phyloP scores from a whole-genome alignment of 1,140 invertebrate genomes.

The Plodia interpunctella region DNA sequence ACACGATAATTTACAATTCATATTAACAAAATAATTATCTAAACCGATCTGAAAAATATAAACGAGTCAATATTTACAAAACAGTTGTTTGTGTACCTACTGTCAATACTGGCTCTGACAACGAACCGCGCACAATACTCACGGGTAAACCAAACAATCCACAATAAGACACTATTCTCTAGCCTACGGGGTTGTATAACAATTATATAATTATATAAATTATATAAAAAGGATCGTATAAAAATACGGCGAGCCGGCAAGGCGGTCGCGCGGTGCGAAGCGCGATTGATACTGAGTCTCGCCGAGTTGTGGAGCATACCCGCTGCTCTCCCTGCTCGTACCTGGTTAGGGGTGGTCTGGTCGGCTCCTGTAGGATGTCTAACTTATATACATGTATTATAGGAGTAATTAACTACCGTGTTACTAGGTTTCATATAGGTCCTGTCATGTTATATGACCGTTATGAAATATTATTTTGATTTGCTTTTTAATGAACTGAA shows the following conservation, averaged over 20 bases:
- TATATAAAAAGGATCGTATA: constrained; percentile 4
- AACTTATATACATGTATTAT: too few relatives aligned
- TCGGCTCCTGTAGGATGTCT: background rate
- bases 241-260: background rate
- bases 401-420: too few relatives aligned
- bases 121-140: constrained; percentile 6
- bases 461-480: too few relatives aligned
- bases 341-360: background rate
- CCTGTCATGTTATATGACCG: too few relatives aligned
- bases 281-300: background rate
- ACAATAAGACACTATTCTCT: constrained; percentile 15
- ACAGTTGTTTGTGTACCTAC: background rate
- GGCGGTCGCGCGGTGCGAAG: background rate
- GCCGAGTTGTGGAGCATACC: background rate
- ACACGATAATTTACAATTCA: too few relatives aligned
- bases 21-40: too few relatives aligned
- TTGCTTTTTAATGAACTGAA: too few relatives aligned
- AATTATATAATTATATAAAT: constrained; percentile 1
- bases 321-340: background rate
- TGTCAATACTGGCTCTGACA: background rate
- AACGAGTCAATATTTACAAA: too few relatives aligned
- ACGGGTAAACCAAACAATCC: constrained; percentile 23
- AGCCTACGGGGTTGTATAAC: constrained; percentile 12
- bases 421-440: too few relatives aligned
- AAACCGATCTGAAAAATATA: too few relatives aligned